Evolutionary conservation across 2,797 vertebrate species (phyloP).

Genomic region (Channa striata): DNA sequence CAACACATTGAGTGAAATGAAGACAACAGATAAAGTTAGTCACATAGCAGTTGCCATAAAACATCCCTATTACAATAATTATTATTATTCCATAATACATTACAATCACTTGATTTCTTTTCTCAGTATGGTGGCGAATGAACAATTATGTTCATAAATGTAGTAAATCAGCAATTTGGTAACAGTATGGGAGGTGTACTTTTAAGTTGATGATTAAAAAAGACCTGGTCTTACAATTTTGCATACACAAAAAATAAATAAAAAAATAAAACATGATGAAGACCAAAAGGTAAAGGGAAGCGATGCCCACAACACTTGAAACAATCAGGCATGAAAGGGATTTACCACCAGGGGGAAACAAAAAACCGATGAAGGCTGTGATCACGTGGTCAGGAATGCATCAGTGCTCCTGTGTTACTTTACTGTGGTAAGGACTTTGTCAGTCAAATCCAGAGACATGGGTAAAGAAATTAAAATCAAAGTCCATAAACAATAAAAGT

Average conservation of each 20-base stretch:
- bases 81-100: too few relatives aligned
- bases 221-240: not conserved
- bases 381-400: not conserved
- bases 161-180: not conserved
- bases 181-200: not conserved
- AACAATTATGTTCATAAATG: not conserved
- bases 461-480: not conserved
- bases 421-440: not conserved
- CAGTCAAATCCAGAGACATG: not conserved
- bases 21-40: constrained; percentile 19
- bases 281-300: not conserved
- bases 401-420: not conserved
- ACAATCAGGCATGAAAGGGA: not conserved
- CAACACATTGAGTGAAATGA: constrained; percentile 34
- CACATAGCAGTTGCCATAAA: not conserved
- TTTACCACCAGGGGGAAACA: constrained; percentile 41
- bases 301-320: too few relatives aligned
- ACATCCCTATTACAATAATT: not conserved
- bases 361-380: not conserved
- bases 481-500: not conserved
- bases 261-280: not conserved
- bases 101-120: not conserved
- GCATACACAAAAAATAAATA: not conserved
- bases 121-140: not conserved
- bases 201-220: not conserved